Evolutionary conservation across 1,140 invertebrate genomes (phyloP), one percentile per base, ranked within the genome.

Genomic region (Hylaeus anthracinus): DNA sequence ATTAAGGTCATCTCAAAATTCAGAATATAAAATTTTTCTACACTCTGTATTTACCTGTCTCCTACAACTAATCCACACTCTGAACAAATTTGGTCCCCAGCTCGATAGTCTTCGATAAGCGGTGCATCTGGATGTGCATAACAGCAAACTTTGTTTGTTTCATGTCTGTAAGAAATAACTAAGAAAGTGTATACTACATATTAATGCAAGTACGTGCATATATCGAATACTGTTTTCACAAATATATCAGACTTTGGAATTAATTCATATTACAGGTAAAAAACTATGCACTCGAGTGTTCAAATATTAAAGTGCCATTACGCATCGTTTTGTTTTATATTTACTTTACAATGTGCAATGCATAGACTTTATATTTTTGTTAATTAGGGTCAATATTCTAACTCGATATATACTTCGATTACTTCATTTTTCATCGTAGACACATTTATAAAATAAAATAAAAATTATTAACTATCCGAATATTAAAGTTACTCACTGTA

Each of bases 31-130:
- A 55, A 73, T 39, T 60, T 53, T 64, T 65, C 8, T 67, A 43
- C 53, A 15, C 26, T 61, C 48, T 56, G 15, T 60, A 74, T 85
- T 93, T 94, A 98, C 97, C 98, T 96, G 94, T 99, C 99, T 45
- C 99, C 99, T 53, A 99, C 99, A 65, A 99, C 99, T 66, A 99
- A 95, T 37, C 99, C 99, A 95, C 99, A 99, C 94, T 99, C 98
- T 43, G 98, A 97, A 94, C 99, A 99, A 90, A 99, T 99, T 95
- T 99, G 97, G 94, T 99, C 99, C 37, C 99, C 99, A 85, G 99
- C 99, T 90, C 99, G 95, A 91, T 99, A 99, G 94, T 99, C 99
- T 94, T 99, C 99, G 86, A 99, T 98, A 37, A 99, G 94, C 67
- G 96, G 95, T 72, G 98, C 97, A 93, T 99, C 98, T 85, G 99